phyloP scores from a whole-genome alignment of 2,888 invertebrate species.

The Notodonta dromedarius region DNA sequence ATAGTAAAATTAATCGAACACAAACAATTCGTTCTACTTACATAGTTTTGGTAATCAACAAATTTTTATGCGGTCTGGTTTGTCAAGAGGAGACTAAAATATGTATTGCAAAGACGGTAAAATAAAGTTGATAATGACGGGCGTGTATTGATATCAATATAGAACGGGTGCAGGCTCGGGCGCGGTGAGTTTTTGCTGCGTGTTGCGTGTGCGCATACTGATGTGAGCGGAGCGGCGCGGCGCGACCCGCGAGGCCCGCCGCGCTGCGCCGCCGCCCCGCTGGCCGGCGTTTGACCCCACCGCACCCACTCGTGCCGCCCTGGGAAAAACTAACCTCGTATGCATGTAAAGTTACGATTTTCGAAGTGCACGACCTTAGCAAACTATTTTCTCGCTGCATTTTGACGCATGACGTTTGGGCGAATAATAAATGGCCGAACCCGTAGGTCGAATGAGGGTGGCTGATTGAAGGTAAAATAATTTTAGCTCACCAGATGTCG shows the following conservation, averaged over 20 bases:
- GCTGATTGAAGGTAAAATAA: no score
- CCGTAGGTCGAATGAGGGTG: no score
- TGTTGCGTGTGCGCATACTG: slow-evolving; percentile 67
- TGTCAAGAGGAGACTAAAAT: neutral
- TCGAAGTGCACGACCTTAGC: neutral
- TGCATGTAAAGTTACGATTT: neutral
- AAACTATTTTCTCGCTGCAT: no score
- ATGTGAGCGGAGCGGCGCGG: slow-evolving; percentile 46
- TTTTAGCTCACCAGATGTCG: no score
- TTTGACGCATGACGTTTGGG: no score
- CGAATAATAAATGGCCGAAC: no score
- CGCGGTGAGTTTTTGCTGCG: slow-evolving; percentile 61
- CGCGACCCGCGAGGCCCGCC: slow-evolving; percentile 58
- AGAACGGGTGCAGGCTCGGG: slow-evolving; percentile 39
- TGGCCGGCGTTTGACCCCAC: slow-evolving; percentile 69
- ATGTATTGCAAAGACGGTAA: slow-evolving; percentile 34
- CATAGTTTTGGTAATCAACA: no score
- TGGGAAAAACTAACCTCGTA: slow-evolving; percentile 33
- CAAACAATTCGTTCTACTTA: no score
- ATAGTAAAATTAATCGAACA: no score
- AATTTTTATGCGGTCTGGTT: neutral
- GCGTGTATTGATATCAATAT: slow-evolving; percentile 56
- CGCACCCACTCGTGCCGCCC: slow-evolving; percentile 35
- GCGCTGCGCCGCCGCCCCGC: slow-evolving; percentile 29
- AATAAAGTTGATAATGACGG: slow-evolving; percentile 46